Conservation (phyloP, 2,888 invertebrate species). For the Rhagium mordax region DNA sequence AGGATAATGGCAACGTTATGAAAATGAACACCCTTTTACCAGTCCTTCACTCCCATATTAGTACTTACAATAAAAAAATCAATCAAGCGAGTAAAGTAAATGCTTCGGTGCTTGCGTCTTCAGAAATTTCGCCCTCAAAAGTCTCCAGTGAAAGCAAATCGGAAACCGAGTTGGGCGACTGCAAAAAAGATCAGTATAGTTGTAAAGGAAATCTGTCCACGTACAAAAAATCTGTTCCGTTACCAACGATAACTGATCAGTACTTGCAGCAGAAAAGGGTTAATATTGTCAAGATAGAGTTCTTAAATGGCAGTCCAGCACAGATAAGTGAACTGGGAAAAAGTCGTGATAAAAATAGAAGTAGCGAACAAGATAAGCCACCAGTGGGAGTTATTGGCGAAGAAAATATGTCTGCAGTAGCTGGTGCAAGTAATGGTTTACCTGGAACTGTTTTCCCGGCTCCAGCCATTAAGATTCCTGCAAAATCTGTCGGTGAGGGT, state of each 20-base stretch:
- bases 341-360: neutral
- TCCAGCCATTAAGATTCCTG: too few relatives aligned
- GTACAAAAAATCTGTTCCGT: neutral
- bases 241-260: constrained; percentile 41
- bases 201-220: constrained; percentile 10
- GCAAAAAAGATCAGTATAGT: neutral
- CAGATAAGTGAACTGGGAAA: neutral
- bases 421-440: too few relatives aligned
- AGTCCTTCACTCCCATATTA: constrained; percentile 9
- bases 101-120: neutral
- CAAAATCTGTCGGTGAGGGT: too few relatives aligned
- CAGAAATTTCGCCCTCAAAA: too few relatives aligned
- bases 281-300: constrained; percentile 46
- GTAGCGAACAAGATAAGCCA: neutral
- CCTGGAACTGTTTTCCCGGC: too few relatives aligned
- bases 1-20: neutral
- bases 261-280: constrained; percentile 42
- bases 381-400: too few relatives aligned
- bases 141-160: neutral
- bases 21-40: constrained; percentile 5
- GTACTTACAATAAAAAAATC: neutral
- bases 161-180: neutral
- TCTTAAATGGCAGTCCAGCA: constrained; percentile 16
- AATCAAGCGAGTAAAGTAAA: neutral
- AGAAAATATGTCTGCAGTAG: too few relatives aligned